These are phyloP conservation scores for Acromyrmex heyeri DNA, from an alignment of 1,140 invertebrate species.

Conservation along the genomic window DNA sequence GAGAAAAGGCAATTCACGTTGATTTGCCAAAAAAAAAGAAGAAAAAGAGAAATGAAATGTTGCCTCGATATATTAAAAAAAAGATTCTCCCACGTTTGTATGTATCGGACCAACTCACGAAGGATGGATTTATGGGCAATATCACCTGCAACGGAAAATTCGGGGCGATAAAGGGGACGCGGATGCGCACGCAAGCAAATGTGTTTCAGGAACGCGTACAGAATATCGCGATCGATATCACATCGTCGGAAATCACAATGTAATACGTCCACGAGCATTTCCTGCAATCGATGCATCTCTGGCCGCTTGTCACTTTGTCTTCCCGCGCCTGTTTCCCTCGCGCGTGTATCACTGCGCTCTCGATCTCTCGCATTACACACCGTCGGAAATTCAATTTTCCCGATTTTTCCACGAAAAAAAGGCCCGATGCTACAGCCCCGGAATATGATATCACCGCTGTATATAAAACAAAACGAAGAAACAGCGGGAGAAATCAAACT, in stretches of 20 bases:
- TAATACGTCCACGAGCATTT: conserved; percentile 49
- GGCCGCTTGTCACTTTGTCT: conserved; percentile 48
- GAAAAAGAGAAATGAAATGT: conserved; percentile 29
- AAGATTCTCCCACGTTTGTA: conserved; percentile 46
- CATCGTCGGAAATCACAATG: conserved; percentile 39
- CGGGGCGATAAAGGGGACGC: conserved; percentile 41
- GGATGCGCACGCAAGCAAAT: conserved; percentile 1
- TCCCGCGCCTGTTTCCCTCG: neutral
- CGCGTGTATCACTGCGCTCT: neutral
- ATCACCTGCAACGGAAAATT: conserved; percentile 55
- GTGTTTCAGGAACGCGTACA: conserved; percentile 29
- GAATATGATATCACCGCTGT: conserved; percentile 32
- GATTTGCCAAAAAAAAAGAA: conserved; percentile 17
- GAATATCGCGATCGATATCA: conserved; percentile 45
- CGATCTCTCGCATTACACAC: neutral
- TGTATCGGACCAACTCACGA: conserved; percentile 43
- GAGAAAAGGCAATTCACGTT: conserved; percentile 21
- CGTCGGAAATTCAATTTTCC: conserved; percentile 61
- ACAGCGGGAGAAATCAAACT: neutral
- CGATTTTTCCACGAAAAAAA: conserved; percentile 49
- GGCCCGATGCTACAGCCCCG: neutral
- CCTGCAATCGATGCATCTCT: conserved; percentile 37
- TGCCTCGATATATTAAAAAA: conserved; percentile 55
- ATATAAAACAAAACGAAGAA: conserved; percentile 48
- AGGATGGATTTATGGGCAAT: conserved; percentile 61